A percentile compares a stretch with the other conserved stretches of the same genome.
These are phyloP conservation scores for Aphaenogaster ashmeadi DNA, from an alignment of 1,140 invertebrate genomes.

Conservation along the genomic window DNA sequence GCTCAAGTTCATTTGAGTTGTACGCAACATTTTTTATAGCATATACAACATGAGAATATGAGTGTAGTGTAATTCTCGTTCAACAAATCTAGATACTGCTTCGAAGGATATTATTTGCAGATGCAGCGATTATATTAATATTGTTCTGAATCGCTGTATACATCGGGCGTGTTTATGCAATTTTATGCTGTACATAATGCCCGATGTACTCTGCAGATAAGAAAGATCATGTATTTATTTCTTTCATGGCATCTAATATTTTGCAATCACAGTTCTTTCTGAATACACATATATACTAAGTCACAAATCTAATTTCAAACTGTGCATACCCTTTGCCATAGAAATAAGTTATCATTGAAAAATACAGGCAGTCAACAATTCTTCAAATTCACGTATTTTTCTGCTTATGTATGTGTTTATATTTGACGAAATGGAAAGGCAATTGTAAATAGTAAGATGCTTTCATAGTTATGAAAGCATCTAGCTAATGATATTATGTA, in stretches of 20 bases:
- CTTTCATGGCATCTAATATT: conserved; percentile 30
- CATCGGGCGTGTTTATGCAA: conserved; percentile 1
- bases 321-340: conserved; percentile 33
- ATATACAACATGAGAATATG: conserved; percentile 18
- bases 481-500: conserved; percentile 51
- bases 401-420: conserved; percentile 16
- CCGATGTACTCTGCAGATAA: neutral
- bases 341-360: conserved; percentile 43
- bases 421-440: conserved; percentile 26
- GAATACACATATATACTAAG: conserved; percentile 2
- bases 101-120: conserved; percentile 44
- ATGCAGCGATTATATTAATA: conserved; percentile 6
- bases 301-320: conserved; percentile 42
- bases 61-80: conserved; percentile 12
- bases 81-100: conserved; percentile 53
- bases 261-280: conserved; percentile 18
- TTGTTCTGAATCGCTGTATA: conserved; percentile 6
- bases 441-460: conserved; percentile 15
- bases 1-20: conserved; percentile 58
- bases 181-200: neutral
- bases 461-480: conserved; percentile 28
- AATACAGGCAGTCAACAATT: conserved; percentile 2
- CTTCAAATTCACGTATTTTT: conserved; percentile 1
- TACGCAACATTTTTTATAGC: neutral
- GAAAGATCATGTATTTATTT: conserved; percentile 49